Evolutionary conservation across 2,797 vertebrate genomes (phyloP).

Genomic region (Bradypodion pumilum): DNA sequence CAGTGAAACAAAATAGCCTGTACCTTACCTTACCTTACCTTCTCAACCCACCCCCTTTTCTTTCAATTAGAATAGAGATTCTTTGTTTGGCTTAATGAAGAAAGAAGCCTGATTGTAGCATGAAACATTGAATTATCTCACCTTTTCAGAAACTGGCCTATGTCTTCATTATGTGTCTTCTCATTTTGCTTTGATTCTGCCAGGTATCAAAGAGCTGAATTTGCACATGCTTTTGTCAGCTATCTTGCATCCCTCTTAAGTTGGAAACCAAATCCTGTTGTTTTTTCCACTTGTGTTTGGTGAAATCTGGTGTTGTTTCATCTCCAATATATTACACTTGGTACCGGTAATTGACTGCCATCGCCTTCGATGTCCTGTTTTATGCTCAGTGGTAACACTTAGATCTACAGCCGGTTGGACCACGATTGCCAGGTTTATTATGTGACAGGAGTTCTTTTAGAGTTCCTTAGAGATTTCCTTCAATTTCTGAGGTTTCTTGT

Average conservation of each 20-base stretch:
- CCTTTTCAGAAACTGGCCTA: background rate
- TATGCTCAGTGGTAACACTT: background rate
- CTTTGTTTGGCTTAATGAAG: too few relatives aligned
- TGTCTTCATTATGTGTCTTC: too few relatives aligned
- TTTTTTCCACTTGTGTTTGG: background rate
- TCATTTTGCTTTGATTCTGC: background rate
- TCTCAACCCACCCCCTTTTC: fast-evolving
- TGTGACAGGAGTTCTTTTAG: background rate
- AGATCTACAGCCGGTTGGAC: background rate
- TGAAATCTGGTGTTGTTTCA: background rate
- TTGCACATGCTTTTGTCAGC: background rate
- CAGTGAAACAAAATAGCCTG: background rate
- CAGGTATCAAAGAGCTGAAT: background rate
- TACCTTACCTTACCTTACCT: fast-evolving
- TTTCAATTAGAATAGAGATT: too few relatives aligned
- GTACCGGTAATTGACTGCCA: background rate
- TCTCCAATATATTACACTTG: background rate
- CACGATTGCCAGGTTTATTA: background rate
- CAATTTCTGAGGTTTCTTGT: too few relatives aligned
- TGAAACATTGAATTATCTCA: background rate
- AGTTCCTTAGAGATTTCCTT: background rate
- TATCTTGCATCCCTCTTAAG: background rate
- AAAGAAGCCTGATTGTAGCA: background rate
- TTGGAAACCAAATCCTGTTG: background rate
- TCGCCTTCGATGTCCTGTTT: fast-evolving